These are phyloP conservation scores for Rhineura floridana DNA, from an alignment of 2,113 vertebrate species.

Conservation along the genomic window DNA sequence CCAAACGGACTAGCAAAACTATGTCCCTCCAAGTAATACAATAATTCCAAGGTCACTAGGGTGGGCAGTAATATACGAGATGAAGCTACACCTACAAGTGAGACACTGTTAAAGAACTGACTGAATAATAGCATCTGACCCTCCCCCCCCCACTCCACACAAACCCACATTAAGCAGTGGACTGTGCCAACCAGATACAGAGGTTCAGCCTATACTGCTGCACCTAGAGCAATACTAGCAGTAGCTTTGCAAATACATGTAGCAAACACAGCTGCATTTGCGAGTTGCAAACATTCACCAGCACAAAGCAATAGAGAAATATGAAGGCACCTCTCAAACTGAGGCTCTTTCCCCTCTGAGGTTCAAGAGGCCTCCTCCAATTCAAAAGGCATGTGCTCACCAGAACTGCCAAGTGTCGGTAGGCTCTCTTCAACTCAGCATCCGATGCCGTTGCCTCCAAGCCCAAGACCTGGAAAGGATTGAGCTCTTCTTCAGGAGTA, in stretches of 20 bases:
- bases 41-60: neutral
- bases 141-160: neutral
- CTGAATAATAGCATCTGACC: neutral
- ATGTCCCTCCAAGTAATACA: neutral
- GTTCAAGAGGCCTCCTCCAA: neutral
- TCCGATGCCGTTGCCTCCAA: slow-evolving; percentile 87
- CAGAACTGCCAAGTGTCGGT: slow-evolving; percentile 84
- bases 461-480: slow-evolving; percentile 90
- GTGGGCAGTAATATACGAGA: neutral
- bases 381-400: slow-evolving; percentile 57
- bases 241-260: neutral
- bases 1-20: neutral
- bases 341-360: neutral
- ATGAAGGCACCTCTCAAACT: neutral
- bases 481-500: slow-evolving; percentile 89
- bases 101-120: neutral
- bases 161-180: neutral
- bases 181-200: neutral
- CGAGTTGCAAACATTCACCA: neutral
- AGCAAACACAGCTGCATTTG: neutral
- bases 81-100: no score
- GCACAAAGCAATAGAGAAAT: neutral
- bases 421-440: slow-evolving; percentile 88
- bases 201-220: neutral
- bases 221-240: neutral